Evolutionary conservation across 2,888 invertebrate species (phyloP).

Genomic region (Machimus atricapillus): DNA sequence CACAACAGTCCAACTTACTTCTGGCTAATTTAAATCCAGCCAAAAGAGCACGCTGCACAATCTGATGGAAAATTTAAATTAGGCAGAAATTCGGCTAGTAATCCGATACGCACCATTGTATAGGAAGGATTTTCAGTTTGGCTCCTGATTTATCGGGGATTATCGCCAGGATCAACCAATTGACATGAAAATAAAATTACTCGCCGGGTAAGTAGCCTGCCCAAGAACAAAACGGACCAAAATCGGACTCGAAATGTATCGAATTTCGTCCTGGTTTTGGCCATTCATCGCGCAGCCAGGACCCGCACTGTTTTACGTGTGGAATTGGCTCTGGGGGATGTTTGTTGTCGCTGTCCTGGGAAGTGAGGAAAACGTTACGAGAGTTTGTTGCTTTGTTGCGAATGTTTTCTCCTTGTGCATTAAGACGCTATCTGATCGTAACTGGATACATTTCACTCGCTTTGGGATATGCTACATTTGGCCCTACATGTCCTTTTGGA

Average conservation of each 20-base stretch:
- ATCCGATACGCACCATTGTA: slow-evolving; percentile 30
- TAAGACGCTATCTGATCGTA: slow-evolving; percentile 31
- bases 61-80: slow-evolving; percentile 41
- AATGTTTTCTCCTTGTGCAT: not conserved
- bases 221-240: slow-evolving; percentile 1
- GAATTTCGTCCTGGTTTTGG: slow-evolving; percentile 18
- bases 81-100: slow-evolving; percentile 34
- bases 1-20: slow-evolving; percentile 21
- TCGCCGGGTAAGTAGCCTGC: not conserved
- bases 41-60: not conserved
- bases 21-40: slow-evolving; percentile 33
- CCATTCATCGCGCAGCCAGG: not conserved
- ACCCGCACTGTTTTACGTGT: not conserved
- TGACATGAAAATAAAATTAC: slow-evolving; percentile 42
- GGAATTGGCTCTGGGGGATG: slow-evolving; percentile 1
- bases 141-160: slow-evolving; percentile 37
- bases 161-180: slow-evolving; percentile 40
- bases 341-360: slow-evolving; percentile 32
- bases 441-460: slow-evolving; percentile 32
- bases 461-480: not conserved
- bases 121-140: not conserved
- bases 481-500: not conserved
- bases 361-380: slow-evolving; percentile 40
- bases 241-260: slow-evolving; percentile 34
- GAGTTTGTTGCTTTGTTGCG: slow-evolving; percentile 13